Base-by-base conservation (phyloP, 2,797 vertebrate genomes). In the Cynodonichthys magdalenae region DNA sequence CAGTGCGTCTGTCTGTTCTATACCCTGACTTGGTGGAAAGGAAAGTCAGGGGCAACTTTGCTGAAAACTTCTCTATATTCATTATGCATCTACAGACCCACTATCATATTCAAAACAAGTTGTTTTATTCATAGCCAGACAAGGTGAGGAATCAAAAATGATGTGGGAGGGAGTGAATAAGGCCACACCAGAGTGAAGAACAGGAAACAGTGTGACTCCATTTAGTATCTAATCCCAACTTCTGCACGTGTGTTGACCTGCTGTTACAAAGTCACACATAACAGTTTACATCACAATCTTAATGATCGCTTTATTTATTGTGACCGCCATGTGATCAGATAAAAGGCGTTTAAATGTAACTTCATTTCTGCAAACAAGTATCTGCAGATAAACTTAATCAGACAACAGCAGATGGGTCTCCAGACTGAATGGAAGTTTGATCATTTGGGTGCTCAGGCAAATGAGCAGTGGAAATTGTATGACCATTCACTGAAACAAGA, bases 101-200 rank as follows among this genome's bases (percentile, higher is more conserved):
- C 39, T 62, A 69, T 58, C 79, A 88, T 84, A 87, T 81, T 86
- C 76, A 82, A 64, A 74, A 75, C 20, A 63, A 80, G 70, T 64
- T 77, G 74, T 85, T 88, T 86, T 86, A 89, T 88, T 91, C 76
- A 87, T 82, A 61, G 24, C 51, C 34, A 27, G 64, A 79, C 63
- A 73, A 82, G 71, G 70, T 56, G 70, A 77, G 55, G 62, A 77
- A 74, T 79, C 70, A 56, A 66, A 76, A 72, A 80, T 49, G 49
- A 59, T 49, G 58, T 59, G 59, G 58, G 76, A 70, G 69, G 71
- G 65, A 77, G 50, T 41, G 64, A 75, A 48, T 49, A 19, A 75
- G 52, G 59, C 42, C 7, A 54, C 44, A 39, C 11, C 11, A 6
- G 41, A 2, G 52, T 41, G 58, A 56, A 39, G 42, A 53, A 27